These are phyloP conservation scores for Odontamblyopus rebecca DNA, from an alignment of 2,797 vertebrate genomes.

Conservation along the genomic window DNA sequence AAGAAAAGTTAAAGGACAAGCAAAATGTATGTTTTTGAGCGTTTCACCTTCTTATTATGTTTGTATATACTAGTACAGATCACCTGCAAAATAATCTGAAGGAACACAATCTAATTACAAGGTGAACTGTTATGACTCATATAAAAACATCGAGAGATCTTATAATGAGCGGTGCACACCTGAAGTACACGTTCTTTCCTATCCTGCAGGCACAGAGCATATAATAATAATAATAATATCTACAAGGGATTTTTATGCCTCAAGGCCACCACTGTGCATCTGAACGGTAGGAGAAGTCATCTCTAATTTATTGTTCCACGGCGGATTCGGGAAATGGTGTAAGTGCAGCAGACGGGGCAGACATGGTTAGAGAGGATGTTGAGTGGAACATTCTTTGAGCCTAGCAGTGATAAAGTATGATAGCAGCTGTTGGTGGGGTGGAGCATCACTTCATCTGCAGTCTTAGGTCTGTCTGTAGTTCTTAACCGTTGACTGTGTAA, in stretches of 20 bases:
- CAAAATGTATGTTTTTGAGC: too few relatives aligned
- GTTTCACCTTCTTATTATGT: too few relatives aligned
- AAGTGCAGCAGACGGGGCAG: slow-evolving; percentile 27
- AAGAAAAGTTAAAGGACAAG: too few relatives aligned
- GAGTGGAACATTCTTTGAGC: slow-evolving; percentile 31
- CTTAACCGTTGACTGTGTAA: too few relatives aligned
- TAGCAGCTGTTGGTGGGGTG: slow-evolving; percentile 39
- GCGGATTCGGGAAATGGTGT: slow-evolving; percentile 33
- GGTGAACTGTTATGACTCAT: not conserved
- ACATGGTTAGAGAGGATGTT: slow-evolving; percentile 19
- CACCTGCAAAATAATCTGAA: not conserved
- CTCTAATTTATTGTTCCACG: slow-evolving; percentile 41
- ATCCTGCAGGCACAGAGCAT: slow-evolving; percentile 13
- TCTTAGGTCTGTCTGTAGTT: slow-evolving; percentile 28
- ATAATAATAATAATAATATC: not conserved
- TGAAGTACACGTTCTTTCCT: slow-evolving; percentile 18
- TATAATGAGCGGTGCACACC: slow-evolving; percentile 16
- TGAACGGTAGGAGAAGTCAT: slow-evolving; percentile 19
- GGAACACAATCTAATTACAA: not conserved
- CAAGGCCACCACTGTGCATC: slow-evolving; percentile 28
- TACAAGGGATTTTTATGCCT: slow-evolving; percentile 16
- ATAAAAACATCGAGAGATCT: not conserved
- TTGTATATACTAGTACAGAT: not conserved
- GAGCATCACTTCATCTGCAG: slow-evolving; percentile 23
- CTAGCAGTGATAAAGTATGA: slow-evolving; percentile 21